A percentile compares a stretch with the other conserved stretches of the same genome.
phyloP scores from a whole-genome alignment of 2,888 invertebrate genomes.

The Sarcophaga subvicina region DNA sequence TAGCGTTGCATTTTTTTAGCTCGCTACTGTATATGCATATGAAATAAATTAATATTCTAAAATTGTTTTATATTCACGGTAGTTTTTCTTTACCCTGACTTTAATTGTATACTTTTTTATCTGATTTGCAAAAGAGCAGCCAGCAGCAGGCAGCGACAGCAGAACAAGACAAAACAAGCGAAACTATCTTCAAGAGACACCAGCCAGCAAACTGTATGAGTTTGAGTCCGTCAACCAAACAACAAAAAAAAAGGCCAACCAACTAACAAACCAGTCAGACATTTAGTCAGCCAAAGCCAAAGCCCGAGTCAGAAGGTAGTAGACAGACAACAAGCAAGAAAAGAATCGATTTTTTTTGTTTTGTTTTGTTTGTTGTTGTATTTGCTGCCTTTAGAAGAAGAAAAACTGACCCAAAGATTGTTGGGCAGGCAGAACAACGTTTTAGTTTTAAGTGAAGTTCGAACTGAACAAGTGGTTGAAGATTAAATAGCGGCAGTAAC shows the following conservation, averaged over 20 bases:
- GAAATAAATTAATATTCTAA: too few species aligned
- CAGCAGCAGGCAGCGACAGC: not conserved
- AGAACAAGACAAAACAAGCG: slow-evolving; percentile 18
- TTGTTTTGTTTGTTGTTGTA: not conserved
- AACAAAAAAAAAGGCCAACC: slow-evolving; percentile 5
- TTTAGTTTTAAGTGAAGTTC: slow-evolving; percentile 67
- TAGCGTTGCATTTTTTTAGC: too few species aligned
- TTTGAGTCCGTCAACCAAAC: slow-evolving; percentile 27
- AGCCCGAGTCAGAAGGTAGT: not conserved
- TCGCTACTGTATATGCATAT: too few species aligned
- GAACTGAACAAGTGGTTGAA: slow-evolving; percentile 63
- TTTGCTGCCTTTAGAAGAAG: not conserved
- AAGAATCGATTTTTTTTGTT: slow-evolving; percentile 47
- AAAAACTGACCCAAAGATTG: slow-evolving; percentile 53
- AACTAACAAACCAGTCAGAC: slow-evolving; percentile 17
- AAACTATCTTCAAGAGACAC: slow-evolving; percentile 30
- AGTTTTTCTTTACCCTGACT: slow-evolving; percentile 26
- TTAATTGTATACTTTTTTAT: slow-evolving; percentile 7
- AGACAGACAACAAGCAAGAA: slow-evolving; percentile 23
- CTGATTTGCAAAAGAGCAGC: slow-evolving; percentile 37
- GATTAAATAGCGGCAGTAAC: slow-evolving; percentile 49
- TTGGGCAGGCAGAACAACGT: slow-evolving; percentile 42
- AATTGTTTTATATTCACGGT: too few species aligned
- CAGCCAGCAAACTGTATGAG: slow-evolving; percentile 40
- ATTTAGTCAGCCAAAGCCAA: slow-evolving; percentile 30